Evolutionary conservation across 2,113 vertebrate species (phyloP), one percentile per base, ranked within the genome.

Genomic region (Chunga burmeisteri): DNA sequence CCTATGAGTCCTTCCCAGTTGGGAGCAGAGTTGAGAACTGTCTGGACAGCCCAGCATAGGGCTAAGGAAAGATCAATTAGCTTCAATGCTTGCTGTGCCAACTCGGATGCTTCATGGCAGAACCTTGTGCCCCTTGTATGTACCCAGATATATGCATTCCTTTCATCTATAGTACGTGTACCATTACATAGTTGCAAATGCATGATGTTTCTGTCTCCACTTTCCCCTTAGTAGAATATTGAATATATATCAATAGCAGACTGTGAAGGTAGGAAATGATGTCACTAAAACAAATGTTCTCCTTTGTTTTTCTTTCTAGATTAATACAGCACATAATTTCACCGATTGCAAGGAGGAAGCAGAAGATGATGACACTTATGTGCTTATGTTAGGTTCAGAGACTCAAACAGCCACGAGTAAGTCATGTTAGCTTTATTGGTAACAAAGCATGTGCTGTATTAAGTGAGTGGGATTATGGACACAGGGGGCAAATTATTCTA

Each of bases 221-320:
- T 80, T 66, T 73, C 25, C 55, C 58, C 29, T 46, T 46, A 14
- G 25, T 13, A 83, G 49, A 79, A 56, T n/a, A 17, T 7, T 77
- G n/a, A 42, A 8, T 74, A 10, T 47, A 2, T 62, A 55, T n/a
- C 6, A 4, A 9, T 7, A 46, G 29, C 55, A 87, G 46, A 62
- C 20, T 32, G 7, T 36, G 47, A 90, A 81, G 38, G 23, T 66
- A 63, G 49, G 25, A 63, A 25, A 59, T 47, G 11, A 36, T 66
- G 11, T n/a, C 46, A 68, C 23, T 40, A 26, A 92, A 95, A 46
- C 8, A 58, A 90, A 49, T 67, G 6, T 21, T 77, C 26, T 79
- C 18, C 25, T 88, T 91, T 49, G 4, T 88, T 78, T 96, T 97
- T 91, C 71, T 68, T 95, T 95, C 68, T 88, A 98, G 98, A 82